Evolutionary conservation across 2,113 vertebrate species (phyloP), one percentile per base, ranked within the genome.

Genomic region (Melospiza georgiana): DNA sequence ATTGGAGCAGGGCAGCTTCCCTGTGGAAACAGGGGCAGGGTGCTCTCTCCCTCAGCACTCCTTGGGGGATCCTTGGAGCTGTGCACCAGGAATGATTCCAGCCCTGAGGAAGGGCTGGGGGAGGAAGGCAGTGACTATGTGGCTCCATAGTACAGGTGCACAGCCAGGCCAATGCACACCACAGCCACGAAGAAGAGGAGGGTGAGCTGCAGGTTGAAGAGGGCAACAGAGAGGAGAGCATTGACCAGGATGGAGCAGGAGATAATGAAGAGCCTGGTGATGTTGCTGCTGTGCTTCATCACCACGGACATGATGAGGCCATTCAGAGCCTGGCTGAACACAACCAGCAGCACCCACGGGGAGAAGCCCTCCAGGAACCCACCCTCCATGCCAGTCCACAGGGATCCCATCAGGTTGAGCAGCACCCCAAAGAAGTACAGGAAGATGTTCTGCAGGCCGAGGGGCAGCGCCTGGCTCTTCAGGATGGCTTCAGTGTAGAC

Each of bases 241-340:
- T 99, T 99, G 41, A 99, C 98, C 89, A 99, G 97, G 96, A 99
- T 98, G 19, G 99, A 99, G 90, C 98, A 99, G 96, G 99, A 99
- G 94, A 99, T 99, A 57, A 99, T 84, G 15, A 99, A 99, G 54
- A 99, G 98, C 43, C 99, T 98, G 11, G 98, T 99, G 97, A 99
- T 99, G 85, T 98, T 99, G 67, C 98, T 99, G 97, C 99, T 98
- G 15, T 99, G 99, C 96, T 99, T 99, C 97, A 99, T 99, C 90
- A 99, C 98, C 39, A 99, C 97, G 0, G 99, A 99, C 99, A 99
- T 99, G 51, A 99, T 98, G 67, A 99, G 98, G 19, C 99, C 99
- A 0, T 99, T 99, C 23, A 98, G 93, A 3, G 98, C 99, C 97
- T 99, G 99, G 67, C 98, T 98, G 35, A 98, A 84, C n/a, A 99